Evolutionary conservation across 2,888 invertebrate genomes (phyloP).

Genomic region (Gandaritis pyraliata): DNA sequence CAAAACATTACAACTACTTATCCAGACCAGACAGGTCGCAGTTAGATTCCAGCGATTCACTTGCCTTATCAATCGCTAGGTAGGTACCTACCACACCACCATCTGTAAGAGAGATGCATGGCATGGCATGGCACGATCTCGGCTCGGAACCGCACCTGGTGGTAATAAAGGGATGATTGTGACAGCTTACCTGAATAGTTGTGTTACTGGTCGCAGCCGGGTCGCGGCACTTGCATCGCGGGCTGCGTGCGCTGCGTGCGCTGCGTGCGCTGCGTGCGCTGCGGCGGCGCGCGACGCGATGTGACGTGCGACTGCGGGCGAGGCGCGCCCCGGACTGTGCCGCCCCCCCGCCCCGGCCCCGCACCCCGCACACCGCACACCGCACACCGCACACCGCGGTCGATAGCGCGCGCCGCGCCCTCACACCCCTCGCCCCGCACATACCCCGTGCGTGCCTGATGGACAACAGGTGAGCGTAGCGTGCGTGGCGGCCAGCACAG

Average conservation of each 20-base stretch:
- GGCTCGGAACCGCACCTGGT: too few species aligned
- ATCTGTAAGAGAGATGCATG: too few species aligned
- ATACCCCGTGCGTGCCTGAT: constrained; percentile 56
- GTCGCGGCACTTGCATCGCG: constrained; percentile 68
- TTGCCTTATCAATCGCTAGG: too few species aligned
- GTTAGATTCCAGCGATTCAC: too few species aligned
- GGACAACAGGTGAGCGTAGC: constrained; percentile 20
- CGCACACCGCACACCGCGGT: too few species aligned
- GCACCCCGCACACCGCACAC: constrained; percentile 48
- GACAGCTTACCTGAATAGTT: constrained; percentile 17
- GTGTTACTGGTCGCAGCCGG: constrained; percentile 58
- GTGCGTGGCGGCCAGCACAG: too few species aligned
- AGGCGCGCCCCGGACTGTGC: constrained; percentile 61
- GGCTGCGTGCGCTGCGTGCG: constrained; percentile 22
- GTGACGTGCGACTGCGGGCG: constrained; percentile 43
- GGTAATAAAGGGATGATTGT: too few species aligned
- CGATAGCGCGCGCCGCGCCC: constrained; percentile 61
- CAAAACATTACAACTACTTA: too few species aligned
- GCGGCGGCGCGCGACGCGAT: constrained; percentile 19
- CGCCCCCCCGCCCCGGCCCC: constrained; percentile 42
- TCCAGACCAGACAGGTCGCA: too few species aligned
- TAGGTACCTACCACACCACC: too few species aligned
- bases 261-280: constrained; percentile 13
- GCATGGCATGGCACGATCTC: too few species aligned
- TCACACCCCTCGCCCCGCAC: constrained; percentile 71